Evolutionary conservation across 2,113 vertebrate genomes (phyloP), one percentile per base, ranked within the genome.

Genomic region (Zapornia atra): DNA sequence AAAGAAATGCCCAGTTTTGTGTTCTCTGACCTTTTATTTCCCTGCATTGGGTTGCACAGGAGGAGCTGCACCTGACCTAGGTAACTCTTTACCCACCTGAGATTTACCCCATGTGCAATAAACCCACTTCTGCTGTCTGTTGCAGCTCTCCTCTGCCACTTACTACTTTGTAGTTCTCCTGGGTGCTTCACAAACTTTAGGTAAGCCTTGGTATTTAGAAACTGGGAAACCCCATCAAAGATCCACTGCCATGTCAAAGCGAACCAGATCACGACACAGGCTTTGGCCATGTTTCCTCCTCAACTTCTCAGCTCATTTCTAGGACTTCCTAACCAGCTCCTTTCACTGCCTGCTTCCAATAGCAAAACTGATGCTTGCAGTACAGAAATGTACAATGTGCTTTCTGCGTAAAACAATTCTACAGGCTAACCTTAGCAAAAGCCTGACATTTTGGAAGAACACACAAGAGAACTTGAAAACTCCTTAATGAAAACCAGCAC

Each of bases 401-500:
- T 91, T 95, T 82, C 53, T 86, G 60, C 11, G 25, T 89, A 88
- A 95, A 92, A n/a, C 13, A 82, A 3, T 92, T 81, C 76, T 86
- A 83, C 68, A 82, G 71, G 72, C 76, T 95, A 96, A 94, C 44
- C 54, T 92, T 83, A 90, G 88, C 64, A 88, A 92, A 96, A 87
- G 68, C 54, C 51, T 87, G 77, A 84, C 60, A 84, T 95, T 92
- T 86, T 89, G 66, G 75, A 82, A 91, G 92, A 94, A 88, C 78
- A 89, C 90, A 93, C 44, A 69, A 94, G 89, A 92, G 86, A 97
- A 91, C 56, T 94, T 77, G 76, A 82, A 96, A 97, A 81, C 57
- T 91, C 51, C 83, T 91, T 97, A 97, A 97, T 96, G 93, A 96
- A 96, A 97, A 96, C 78, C 96, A 97, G 93, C 84, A 94, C 63